phyloP scores from a whole-genome alignment of 2,797 vertebrate genomes.

The Microctenopoma steveboyesi region DNA sequence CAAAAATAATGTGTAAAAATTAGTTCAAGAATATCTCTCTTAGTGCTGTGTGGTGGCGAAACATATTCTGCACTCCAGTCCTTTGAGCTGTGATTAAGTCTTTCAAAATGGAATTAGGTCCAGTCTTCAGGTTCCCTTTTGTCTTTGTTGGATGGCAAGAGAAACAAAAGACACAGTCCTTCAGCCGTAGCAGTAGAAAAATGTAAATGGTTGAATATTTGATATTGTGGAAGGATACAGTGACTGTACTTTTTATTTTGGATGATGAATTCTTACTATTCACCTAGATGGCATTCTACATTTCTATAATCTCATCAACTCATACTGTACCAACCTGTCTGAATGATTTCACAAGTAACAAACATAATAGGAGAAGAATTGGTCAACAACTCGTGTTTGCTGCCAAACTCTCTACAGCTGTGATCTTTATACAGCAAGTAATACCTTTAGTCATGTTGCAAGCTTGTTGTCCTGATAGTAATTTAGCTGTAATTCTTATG shows the following conservation, averaged over 20 bases:
- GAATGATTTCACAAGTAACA: constrained; percentile 28
- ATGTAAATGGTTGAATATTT: constrained; percentile 36
- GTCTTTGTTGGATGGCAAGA: constrained; percentile 22
- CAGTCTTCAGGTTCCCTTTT: constrained; percentile 37
- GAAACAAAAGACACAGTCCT: constrained; percentile 30
- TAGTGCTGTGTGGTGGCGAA: constrained; percentile 7
- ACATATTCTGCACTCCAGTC: constrained; percentile 26
- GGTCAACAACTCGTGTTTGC: too few species aligned
- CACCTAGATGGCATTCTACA: neutral
- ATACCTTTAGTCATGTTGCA: too few species aligned
- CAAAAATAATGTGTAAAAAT: constrained; percentile 49
- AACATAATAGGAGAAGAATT: constrained; percentile 29
- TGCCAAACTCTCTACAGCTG: too few species aligned
- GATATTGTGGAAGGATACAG: constrained; percentile 27
- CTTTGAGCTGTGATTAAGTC: constrained; percentile 29
- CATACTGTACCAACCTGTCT: constrained; percentile 32
- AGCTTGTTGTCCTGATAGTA: too few species aligned
- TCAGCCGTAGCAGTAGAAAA: constrained; percentile 8
- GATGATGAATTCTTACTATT: constrained; percentile 37
- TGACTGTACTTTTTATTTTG: constrained; percentile 11
- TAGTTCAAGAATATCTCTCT: constrained; percentile 35
- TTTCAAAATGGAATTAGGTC: constrained; percentile 35
- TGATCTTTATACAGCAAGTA: too few species aligned
- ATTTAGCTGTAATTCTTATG: too few species aligned
- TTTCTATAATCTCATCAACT: constrained; percentile 13